A percentile compares a stretch with the other conserved stretches of the same genome.
phyloP scores from a whole-genome alignment of 1,140 invertebrate species.

The Nixonia krombeini region DNA sequence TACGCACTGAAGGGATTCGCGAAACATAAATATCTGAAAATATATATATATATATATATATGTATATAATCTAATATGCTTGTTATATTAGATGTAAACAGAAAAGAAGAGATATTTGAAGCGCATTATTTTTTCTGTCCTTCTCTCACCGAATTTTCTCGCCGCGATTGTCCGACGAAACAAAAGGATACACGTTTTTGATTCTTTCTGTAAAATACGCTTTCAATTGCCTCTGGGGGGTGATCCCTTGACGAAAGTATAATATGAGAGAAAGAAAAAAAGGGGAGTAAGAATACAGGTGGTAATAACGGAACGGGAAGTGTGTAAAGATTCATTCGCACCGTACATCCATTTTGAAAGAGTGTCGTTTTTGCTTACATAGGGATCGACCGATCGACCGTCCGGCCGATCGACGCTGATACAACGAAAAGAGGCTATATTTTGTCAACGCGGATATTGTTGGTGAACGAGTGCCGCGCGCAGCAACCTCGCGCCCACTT shows the following conservation, averaged over 20 bases:
- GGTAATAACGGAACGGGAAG: too few species aligned
- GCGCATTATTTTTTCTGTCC: conserved; percentile 52
- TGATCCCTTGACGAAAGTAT: too few species aligned
- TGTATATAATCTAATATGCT: conserved; percentile 40
- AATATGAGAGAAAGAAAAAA: conserved; percentile 27
- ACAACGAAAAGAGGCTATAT: conserved; percentile 71
- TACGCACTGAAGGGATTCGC: conserved; percentile 18
- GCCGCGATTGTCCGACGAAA: conserved; percentile 29
- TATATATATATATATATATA: conserved; percentile 52
- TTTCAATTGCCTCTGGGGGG: conserved; percentile 68
- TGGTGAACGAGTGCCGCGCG: too few species aligned
- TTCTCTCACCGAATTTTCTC: conserved; percentile 15
- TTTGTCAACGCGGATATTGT: conserved; percentile 70
- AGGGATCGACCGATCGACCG: conserved; percentile 63
- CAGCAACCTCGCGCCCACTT: too few species aligned
- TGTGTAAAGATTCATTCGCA: conserved; percentile 71
- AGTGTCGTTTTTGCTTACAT: conserved; percentile 65
- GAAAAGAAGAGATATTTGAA: conserved; percentile 62
- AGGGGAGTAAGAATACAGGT: conserved; percentile 56
- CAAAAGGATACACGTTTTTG: conserved; percentile 2
- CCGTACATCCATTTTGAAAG: conserved; percentile 70
- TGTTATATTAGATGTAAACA: conserved; percentile 48
- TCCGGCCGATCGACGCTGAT: conserved; percentile 53
- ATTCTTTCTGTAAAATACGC: conserved; percentile 66
- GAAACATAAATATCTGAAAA: conserved; percentile 50